phyloP scores from a whole-genome alignment of 2,113 vertebrate species.

The Scortum barcoo region DNA sequence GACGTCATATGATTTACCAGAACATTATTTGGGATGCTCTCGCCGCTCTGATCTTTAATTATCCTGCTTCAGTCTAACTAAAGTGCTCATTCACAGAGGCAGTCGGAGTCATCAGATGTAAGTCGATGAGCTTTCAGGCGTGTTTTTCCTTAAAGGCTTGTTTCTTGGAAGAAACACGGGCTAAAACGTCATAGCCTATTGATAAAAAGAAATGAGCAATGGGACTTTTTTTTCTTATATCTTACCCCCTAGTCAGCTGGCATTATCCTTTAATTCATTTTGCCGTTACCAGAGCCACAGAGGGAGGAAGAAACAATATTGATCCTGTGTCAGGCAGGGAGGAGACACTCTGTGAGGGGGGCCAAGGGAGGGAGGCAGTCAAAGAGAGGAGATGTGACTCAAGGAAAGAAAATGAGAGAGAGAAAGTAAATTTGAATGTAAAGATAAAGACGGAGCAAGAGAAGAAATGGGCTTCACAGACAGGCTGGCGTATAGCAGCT shows the following conservation, averaged over 20 bases:
- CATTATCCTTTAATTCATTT: slow-evolving; percentile 44
- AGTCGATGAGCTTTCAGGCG: slow-evolving; percentile 16
- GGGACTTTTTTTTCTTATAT: slow-evolving; percentile 1
- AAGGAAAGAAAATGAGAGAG: not conserved
- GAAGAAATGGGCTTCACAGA: slow-evolving; percentile 13
- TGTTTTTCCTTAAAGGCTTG: slow-evolving; percentile 11
- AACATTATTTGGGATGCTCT: not conserved
- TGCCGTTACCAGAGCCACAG: slow-evolving; percentile 22
- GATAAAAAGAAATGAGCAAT: slow-evolving; percentile 21
- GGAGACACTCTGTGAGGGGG: not conserved
- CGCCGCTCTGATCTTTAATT: slow-evolving; percentile 12
- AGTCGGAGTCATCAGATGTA: slow-evolving; percentile 4
- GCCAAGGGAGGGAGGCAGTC: not conserved
- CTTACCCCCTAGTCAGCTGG: slow-evolving; percentile 4
- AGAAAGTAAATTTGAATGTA: slow-evolving; percentile 27
- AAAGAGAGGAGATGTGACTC: not conserved
- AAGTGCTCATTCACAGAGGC: not conserved
- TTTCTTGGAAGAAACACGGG: slow-evolving; percentile 7
- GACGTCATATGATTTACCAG: slow-evolving; percentile 32
- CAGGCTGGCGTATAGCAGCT: slow-evolving; percentile 47
- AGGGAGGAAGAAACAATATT: not conserved
- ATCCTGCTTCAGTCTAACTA: not conserved
- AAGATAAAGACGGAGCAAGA: slow-evolving; percentile 16
- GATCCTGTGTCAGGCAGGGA: slow-evolving; percentile 32
- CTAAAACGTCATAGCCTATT: slow-evolving; percentile 24